Conservation (phyloP, 2,888 invertebrate genomes). For the Drosophila meridionalis region DNA sequence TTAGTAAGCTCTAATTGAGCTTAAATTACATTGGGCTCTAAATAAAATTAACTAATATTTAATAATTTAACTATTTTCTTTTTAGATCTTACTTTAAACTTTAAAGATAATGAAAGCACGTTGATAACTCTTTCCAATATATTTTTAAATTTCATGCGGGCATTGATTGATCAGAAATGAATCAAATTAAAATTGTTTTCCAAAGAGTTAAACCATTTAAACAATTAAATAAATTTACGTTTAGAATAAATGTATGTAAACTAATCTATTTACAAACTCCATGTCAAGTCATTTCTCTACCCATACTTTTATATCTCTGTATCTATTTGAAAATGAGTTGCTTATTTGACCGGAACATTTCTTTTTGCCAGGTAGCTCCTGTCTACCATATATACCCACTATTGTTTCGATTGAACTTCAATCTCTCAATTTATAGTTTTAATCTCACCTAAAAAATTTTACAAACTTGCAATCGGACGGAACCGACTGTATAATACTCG, state of each 20-base stretch:
- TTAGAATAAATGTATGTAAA: neutral
- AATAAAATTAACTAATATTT: no score
- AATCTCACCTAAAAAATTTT: neutral
- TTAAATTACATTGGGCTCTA: no score
- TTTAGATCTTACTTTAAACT: no score
- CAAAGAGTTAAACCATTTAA: no score
- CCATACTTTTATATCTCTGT: neutral
- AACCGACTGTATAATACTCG: conserved; percentile 1
- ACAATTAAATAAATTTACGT: no score
- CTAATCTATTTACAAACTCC: neutral
- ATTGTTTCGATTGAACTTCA: neutral
- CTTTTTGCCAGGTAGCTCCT: conserved; percentile 16
- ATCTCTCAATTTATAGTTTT: conserved; percentile 7
- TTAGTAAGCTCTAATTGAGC: no score
- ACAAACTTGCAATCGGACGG: neutral
- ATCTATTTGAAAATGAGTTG: neutral
- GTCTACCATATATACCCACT: neutral
- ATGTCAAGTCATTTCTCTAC: neutral
- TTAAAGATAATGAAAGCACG: no score
- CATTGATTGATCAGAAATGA: no score
- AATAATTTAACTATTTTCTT: no score
- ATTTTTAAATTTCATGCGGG: neutral
- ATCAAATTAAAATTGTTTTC: no score
- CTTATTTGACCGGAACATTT: neutral
- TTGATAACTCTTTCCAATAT: neutral